Conservation (phyloP, 2,113 vertebrate genomes). For the Coracopsis vasa region DNA sequence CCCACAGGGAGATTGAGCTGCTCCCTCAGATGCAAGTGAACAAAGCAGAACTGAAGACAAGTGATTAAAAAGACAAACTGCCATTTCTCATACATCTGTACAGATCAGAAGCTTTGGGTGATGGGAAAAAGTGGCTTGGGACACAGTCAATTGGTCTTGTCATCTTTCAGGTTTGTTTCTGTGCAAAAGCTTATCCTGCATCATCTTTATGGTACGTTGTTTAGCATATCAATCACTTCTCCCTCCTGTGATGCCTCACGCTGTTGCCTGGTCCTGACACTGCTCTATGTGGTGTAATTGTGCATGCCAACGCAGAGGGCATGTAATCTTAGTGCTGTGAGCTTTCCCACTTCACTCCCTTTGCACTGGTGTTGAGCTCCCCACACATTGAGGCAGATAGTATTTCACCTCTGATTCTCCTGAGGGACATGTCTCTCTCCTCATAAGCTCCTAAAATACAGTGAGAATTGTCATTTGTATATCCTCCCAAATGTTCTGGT, state of each 20-base stretch:
- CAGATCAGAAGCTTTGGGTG: background rate
- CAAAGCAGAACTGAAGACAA: background rate
- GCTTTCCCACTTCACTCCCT: background rate
- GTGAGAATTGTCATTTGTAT: background rate
- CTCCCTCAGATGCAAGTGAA: background rate
- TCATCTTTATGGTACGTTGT: background rate
- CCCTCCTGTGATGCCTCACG: background rate
- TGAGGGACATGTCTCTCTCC: background rate
- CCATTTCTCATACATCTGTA: background rate
- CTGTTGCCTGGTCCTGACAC: background rate
- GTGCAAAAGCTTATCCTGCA: background rate
- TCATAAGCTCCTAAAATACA: background rate
- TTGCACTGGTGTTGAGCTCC: background rate
- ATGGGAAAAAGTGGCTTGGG: background rate
- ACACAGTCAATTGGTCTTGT: background rate
- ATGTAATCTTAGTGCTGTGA: background rate
- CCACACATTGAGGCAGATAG: background rate
- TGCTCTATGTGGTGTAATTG: background rate
- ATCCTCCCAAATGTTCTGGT: background rate
- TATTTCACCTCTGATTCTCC: background rate
- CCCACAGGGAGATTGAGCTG: background rate
- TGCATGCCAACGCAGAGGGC: background rate
- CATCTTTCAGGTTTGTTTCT: background rate
- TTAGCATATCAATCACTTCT: background rate
- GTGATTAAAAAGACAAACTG: background rate